phyloP scores from a whole-genome alignment of 2,113 vertebrate species.

The Copsychus sechellarum region DNA sequence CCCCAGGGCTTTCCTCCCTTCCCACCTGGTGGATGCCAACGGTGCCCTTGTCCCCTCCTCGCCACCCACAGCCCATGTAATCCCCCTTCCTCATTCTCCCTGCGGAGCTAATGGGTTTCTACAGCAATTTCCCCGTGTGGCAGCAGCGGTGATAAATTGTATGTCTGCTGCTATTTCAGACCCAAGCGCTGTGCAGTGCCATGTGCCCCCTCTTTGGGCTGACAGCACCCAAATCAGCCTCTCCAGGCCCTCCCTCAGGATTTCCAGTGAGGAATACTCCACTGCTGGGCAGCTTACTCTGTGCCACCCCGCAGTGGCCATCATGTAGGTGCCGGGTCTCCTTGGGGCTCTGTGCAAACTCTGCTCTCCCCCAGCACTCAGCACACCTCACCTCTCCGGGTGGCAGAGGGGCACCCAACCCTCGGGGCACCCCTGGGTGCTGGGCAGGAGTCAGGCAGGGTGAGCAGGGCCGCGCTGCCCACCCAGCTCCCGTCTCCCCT shows the following conservation, averaged over 20 bases:
- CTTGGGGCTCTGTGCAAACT: neutral
- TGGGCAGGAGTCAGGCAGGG: neutral
- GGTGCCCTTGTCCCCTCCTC: neutral
- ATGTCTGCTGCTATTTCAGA: slow-evolving; percentile 67
- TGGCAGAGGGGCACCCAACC: neutral
- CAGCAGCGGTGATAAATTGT: slow-evolving; percentile 63
- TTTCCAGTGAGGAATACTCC: fast-evolving
- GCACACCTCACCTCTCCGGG: neutral
- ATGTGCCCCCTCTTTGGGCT: neutral
- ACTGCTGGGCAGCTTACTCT: fast-evolving
- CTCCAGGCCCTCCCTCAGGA: neutral
- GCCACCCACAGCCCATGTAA: neutral
- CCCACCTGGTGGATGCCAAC: fast-evolving
- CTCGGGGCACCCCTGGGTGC: neutral
- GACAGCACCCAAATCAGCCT: neutral
- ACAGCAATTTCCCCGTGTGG: slow-evolving; percentile 63
- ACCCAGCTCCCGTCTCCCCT: neutral
- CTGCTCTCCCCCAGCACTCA: neutral
- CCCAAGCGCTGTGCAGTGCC: slow-evolving; percentile 7
- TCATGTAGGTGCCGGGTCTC: fast-evolving
- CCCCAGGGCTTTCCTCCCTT: neutral
- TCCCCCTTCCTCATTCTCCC: slow-evolving; percentile 23
- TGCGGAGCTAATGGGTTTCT: slow-evolving; percentile 68
- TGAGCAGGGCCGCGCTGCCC: neutral
- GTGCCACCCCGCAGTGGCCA: neutral